Evolutionary conservation across 2,797 vertebrate species (phyloP).

Genomic region (Sebastes trivittatus): DNA sequence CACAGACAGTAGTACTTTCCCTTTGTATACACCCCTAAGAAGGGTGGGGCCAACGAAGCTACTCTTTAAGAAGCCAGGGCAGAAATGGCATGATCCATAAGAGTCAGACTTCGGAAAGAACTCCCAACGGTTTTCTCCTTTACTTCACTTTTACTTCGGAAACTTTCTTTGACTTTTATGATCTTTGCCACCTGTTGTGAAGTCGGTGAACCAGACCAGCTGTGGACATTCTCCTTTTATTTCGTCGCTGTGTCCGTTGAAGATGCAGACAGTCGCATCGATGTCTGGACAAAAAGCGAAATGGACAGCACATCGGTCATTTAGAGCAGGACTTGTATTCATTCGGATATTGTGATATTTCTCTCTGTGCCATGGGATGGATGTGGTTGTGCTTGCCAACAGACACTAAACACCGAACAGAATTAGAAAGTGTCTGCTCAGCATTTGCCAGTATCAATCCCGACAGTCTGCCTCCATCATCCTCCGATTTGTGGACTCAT

Average conservation of each 20-base stretch:
- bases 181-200: background rate
- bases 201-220: constrained; percentile 45
- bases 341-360: background rate
- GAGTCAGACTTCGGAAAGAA: background rate
- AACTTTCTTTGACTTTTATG: background rate
- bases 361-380: constrained; percentile 5
- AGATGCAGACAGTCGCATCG: background rate
- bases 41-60: background rate
- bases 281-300: background rate
- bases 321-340: constrained; percentile 5
- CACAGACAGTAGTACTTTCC: background rate
- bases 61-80: constrained; percentile 7
- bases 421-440: constrained; percentile 19
- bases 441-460: constrained; percentile 15
- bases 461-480: constrained; percentile 6
- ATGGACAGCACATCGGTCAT: background rate
- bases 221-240: background rate
- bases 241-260: background rate
- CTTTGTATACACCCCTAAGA: constrained; percentile 3
- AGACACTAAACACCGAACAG: constrained; percentile 8
- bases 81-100: background rate
- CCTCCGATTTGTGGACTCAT: constrained; percentile 16
- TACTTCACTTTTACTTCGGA: background rate
- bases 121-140: background rate
- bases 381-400: background rate